phyloP scores from a whole-genome alignment of 1,140 invertebrate genomes.

The Trichoplusia ni region DNA sequence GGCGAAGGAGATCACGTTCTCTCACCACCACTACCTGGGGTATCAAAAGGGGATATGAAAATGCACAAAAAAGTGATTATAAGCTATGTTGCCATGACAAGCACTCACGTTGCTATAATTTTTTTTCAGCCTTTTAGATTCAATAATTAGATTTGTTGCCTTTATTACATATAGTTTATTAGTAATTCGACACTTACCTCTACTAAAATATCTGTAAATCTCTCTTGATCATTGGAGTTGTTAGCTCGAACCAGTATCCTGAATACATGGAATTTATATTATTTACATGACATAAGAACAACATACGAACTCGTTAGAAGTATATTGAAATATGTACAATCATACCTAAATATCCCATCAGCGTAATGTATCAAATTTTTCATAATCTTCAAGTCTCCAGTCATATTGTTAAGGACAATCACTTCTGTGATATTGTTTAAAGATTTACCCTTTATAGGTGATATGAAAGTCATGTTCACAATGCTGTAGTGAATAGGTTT shows the following conservation, averaged over 20 bases:
- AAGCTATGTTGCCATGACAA: no score
- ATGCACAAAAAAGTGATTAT: no score
- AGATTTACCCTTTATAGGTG: slow-evolving; percentile 83
- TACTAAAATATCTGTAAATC: slow-evolving; percentile 81
- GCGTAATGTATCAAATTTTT: slow-evolving; percentile 86
- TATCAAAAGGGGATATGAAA: neutral
- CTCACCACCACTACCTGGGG: slow-evolving; percentile 87
- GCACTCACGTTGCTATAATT: no score
- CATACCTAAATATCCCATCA: slow-evolving; percentile 85
- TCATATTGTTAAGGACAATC: slow-evolving; percentile 84
- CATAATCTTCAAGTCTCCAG: slow-evolving; percentile 87
- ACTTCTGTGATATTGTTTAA: slow-evolving; percentile 78
- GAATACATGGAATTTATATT: slow-evolving; percentile 32
- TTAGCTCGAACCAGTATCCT: slow-evolving; percentile 84
- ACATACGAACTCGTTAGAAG: neutral
- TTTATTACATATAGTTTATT: no score
- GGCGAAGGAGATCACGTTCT: slow-evolving; percentile 86
- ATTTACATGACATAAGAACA: neutral
- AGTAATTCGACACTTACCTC: slow-evolving; percentile 64
- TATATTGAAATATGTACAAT: slow-evolving; percentile 3
- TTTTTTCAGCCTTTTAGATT: no score
- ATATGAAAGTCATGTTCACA: slow-evolving; percentile 85
- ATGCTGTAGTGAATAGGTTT: slow-evolving; percentile 85
- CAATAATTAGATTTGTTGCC: no score
- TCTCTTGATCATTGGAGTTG: slow-evolving; percentile 81